Evolutionary conservation across 92 coral and sea anemone species (phyloP).

Genomic region (Siderastrea siderea): DNA sequence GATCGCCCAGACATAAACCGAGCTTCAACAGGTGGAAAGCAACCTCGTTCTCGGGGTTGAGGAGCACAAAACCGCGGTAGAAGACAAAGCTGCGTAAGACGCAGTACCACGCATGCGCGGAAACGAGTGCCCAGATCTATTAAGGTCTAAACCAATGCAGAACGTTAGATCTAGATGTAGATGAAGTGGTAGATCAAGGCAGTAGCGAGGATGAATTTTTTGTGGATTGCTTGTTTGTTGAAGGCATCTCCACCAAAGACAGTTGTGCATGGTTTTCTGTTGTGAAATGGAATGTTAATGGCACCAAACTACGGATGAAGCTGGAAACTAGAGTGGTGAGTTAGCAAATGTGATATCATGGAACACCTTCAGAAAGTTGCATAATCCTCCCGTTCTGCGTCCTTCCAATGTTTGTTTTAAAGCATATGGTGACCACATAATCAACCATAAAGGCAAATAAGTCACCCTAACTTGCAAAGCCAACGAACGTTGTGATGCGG

Average conservation of each 20-base stretch:
- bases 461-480: neutral
- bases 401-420: neutral
- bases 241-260: neutral
- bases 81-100: neutral
- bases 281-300: neutral
- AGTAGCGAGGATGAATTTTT: too few species aligned
- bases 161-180: neutral
- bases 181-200: neutral
- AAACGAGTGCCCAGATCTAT: neutral
- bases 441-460: neutral
- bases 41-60: neutral
- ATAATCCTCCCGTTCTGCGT: neutral
- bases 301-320: neutral
- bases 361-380: neutral
- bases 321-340: neutral
- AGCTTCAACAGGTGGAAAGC: neutral
- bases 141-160: neutral
- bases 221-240: neutral
- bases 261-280: neutral
- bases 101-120: neutral
- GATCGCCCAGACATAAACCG: neutral
- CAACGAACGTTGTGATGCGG: neutral
- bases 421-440: too few species aligned
- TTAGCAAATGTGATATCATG: neutral
- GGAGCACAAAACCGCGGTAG: neutral